Evolutionary conservation across 2,113 vertebrate genomes (phyloP).

Genomic region (Brienomyrus longianalis): DNA sequence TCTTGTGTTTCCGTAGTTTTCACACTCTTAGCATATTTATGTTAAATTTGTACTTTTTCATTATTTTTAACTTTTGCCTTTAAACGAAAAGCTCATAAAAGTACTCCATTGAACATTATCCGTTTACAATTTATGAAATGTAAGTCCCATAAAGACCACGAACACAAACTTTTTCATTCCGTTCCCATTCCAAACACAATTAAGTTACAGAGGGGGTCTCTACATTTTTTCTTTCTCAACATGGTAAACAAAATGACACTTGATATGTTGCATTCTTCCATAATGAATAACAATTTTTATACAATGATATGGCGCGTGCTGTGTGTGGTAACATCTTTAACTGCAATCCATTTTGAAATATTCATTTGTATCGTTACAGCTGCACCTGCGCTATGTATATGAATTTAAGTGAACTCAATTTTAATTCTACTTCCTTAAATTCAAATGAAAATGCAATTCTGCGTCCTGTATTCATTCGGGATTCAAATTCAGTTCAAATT

Average conservation of each 20-base stretch:
- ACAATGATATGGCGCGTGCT: not conserved
- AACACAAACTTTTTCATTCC: not conserved
- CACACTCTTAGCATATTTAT: not conserved
- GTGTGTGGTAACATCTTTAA: not conserved
- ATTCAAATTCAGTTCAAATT: not conserved
- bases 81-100: not conserved
- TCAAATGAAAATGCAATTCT: not conserved
- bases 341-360: not conserved
- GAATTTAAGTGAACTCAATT: not conserved
- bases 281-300: not conserved
- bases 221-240: not conserved
- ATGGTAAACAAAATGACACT: not conserved
- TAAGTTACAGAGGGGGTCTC: not conserved
- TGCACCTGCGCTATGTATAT: not conserved
- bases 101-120: not conserved
- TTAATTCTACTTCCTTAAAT: not conserved
- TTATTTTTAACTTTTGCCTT: not conserved
- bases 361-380: not conserved
- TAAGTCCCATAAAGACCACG: not conserved
- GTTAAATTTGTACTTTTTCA: not conserved
- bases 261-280: not conserved
- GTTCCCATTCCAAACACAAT: not conserved
- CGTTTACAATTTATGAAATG: not conserved
- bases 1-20: not conserved
- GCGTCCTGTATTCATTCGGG: not conserved